Evolutionary conservation across 2,113 vertebrate genomes (phyloP).

Genomic region (Phylloscopus trochilus): DNA sequence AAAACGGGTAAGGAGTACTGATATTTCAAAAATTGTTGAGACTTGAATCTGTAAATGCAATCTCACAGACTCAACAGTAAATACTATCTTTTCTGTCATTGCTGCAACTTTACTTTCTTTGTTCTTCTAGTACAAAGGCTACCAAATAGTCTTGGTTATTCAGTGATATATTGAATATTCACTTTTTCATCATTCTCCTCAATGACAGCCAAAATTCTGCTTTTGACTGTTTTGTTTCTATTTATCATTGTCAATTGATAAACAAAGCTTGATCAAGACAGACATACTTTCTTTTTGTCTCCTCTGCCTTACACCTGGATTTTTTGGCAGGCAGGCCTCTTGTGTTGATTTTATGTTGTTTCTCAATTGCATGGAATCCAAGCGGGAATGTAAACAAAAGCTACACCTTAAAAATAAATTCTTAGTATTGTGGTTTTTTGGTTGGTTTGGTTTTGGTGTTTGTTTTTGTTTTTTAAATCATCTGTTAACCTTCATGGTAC

Average conservation of each 20-base stretch:
- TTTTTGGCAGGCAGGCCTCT: background rate
- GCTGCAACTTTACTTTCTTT: background rate
- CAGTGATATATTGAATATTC: background rate
- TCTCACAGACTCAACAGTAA: background rate
- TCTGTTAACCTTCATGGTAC: background rate
- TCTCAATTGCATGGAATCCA: background rate
- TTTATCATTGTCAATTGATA: background rate
- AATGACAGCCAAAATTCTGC: background rate
- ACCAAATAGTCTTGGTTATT: background rate
- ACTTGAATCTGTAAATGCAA: background rate
- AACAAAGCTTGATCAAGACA: background rate
- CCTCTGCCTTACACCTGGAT: background rate
- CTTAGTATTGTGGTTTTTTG: background rate
- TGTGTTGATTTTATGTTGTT: background rate
- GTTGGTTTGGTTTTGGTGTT: too few relatives aligned
- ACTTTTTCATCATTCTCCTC: background rate
- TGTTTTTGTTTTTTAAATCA: background rate
- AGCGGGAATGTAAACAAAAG: background rate
- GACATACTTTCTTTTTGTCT: background rate
- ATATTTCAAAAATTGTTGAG: background rate
- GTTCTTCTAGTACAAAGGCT: background rate
- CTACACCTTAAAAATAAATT: background rate
- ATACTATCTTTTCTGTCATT: background rate
- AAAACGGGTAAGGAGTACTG: conserved; percentile 52
- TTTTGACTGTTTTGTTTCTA: background rate